Evolutionary conservation across 53 echinoderm and acorn worm genomes (phyloP).

Genomic region (Mesocentrotus franciscanus): DNA sequence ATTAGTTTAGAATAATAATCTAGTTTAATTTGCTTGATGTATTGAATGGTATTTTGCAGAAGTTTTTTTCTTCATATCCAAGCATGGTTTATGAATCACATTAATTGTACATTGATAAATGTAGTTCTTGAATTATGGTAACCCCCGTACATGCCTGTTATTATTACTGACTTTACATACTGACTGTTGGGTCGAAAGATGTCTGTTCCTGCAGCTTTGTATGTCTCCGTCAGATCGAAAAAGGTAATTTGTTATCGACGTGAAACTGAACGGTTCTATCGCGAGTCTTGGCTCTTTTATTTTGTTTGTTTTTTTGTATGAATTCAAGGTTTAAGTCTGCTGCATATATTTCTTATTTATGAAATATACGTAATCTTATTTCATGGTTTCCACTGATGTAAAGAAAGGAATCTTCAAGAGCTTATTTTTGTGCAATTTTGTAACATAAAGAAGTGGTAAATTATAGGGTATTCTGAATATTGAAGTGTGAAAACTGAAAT

Average conservation of each 20-base stretch:
- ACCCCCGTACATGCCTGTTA: background rate
- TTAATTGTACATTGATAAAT: background rate
- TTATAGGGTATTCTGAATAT: background rate
- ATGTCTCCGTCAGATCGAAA: background rate
- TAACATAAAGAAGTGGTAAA: background rate
- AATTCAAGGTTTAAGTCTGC: background rate
- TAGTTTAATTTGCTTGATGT: background rate
- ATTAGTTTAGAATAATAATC: background rate
- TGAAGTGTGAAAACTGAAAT: background rate
- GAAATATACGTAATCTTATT: background rate
- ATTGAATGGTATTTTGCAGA: background rate
- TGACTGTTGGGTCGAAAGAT: background rate
- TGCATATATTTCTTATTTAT: background rate
- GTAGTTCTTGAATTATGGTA: background rate
- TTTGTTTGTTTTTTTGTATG: background rate
- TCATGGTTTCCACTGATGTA: background rate
- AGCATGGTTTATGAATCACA: background rate
- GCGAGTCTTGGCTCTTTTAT: background rate
- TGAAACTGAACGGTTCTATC: background rate
- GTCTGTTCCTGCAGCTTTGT: background rate
- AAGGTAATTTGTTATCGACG: background rate
- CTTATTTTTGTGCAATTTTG: conserved; percentile 38
- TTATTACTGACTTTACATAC: background rate
- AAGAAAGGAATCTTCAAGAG: background rate
- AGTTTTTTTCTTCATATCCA: background rate